Percentiles rank a stretch among this genome's conserved stretches.
phyloP scores from a whole-genome alignment of 2,888 invertebrate genomes.

The Therioaphis trifolii region DNA sequence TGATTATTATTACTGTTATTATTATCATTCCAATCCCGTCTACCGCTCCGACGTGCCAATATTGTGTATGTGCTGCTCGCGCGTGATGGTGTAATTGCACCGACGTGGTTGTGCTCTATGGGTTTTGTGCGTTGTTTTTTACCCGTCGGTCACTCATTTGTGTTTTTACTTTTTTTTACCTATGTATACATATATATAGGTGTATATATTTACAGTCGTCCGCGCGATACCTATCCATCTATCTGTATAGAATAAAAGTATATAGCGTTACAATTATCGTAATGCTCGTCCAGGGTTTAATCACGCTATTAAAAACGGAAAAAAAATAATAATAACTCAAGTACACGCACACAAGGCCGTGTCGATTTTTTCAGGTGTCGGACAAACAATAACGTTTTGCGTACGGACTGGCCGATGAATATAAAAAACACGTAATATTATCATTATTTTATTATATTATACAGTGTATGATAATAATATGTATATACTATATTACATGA shows the following conservation, averaged over 20 bases:
- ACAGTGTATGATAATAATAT: no score
- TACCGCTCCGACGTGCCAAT: neutral
- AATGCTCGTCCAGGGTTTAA: neutral
- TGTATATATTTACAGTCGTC: neutral
- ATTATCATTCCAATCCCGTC: neutral
- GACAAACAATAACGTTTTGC: conserved; percentile 14
- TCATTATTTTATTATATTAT: no score
- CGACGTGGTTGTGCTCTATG: neutral
- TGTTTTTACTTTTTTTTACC: neutral
- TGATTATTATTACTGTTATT: conserved; percentile 5
- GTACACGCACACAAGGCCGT: conserved; percentile 32
- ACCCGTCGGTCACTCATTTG: neutral
- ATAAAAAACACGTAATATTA: neutral
- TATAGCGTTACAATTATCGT: neutral
- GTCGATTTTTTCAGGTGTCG: conserved; percentile 24
- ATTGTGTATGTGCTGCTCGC: neutral
- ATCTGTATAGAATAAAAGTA: neutral
- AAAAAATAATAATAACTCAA: neutral
- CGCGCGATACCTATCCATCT: neutral
- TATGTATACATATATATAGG: no score
- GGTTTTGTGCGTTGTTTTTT: neutral
- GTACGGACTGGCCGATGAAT: neutral
- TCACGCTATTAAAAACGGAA: conserved; percentile 4
- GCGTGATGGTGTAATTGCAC: neutral
- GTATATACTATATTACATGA: no score